phyloP scores from a whole-genome alignment of 2,113 vertebrate species.

The Bubo bubo region DNA sequence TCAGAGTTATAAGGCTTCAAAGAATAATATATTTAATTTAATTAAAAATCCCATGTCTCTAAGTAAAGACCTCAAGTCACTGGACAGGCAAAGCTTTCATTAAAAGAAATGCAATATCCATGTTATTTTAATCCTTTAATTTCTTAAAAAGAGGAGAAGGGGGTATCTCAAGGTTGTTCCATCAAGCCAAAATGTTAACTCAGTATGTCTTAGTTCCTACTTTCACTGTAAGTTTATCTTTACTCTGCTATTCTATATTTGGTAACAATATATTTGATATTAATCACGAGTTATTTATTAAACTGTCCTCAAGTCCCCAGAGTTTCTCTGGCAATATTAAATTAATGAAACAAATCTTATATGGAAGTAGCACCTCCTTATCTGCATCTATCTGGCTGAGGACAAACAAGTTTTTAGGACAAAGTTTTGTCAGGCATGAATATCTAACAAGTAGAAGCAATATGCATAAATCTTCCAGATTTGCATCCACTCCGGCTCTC shows the following conservation, averaged over 20 bases:
- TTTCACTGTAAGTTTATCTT: not conserved
- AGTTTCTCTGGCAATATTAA: not conserved
- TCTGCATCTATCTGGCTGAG: not conserved
- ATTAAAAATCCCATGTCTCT: not conserved
- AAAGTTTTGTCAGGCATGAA: not conserved
- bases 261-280: not conserved
- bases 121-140: not conserved
- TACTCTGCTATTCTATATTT: not conserved
- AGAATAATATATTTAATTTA: not conserved
- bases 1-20: not conserved
- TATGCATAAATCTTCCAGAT: not conserved
- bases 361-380: not conserved
- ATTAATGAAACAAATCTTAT: not conserved
- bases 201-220: not conserved
- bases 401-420: not conserved
- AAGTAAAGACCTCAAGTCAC: not conserved
- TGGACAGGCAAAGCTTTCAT: not conserved
- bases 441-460: not conserved
- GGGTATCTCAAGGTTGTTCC: not conserved
- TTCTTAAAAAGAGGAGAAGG: not conserved
- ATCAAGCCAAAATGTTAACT: not conserved
- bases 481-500: not conserved
- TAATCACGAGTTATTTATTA: not conserved
- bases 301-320: not conserved
- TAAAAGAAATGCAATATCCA: not conserved